phyloP scores from a whole-genome alignment of 2,888 invertebrate species.

The Himalopsyche anomala region DNA sequence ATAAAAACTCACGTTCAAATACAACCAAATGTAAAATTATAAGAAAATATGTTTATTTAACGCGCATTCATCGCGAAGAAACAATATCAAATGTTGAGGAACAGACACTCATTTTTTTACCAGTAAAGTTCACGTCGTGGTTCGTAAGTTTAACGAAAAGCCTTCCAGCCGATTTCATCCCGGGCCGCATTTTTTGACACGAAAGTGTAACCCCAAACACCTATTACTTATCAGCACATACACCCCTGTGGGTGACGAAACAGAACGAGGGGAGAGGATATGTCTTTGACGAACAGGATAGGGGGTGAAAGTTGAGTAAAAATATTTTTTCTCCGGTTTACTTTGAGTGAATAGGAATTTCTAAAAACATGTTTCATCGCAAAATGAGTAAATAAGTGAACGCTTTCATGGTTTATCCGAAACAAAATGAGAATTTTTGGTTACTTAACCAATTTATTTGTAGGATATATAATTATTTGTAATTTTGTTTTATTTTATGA shows the following conservation, averaged over 20 bases:
- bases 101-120: neutral
- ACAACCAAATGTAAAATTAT: no score
- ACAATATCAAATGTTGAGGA: neutral
- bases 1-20: no score
- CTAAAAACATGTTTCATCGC: conserved; percentile 19
- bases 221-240: conserved; percentile 54
- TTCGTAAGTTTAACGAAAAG: conserved; percentile 39
- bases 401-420: neutral
- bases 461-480: no score
- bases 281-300: conserved; percentile 16
- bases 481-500: no score
- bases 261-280: conserved; percentile 23
- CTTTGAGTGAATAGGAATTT: conserved; percentile 9
- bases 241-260: neutral
- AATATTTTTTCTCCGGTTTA: conserved; percentile 16
- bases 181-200: conserved; percentile 56
- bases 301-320: conserved; percentile 29
- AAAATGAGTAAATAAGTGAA: conserved; percentile 18
- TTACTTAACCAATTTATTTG: no score
- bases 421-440: neutral
- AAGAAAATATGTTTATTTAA: no score
- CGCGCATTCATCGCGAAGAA: no score
- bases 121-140: conserved; percentile 26
- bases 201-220: conserved; percentile 55
- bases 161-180: conserved; percentile 45